Percentiles rank a stretch among this genome's conserved stretches.
Conservation (phyloP, 2,113 vertebrate species). For the Erythrocebus patas region DNA sequence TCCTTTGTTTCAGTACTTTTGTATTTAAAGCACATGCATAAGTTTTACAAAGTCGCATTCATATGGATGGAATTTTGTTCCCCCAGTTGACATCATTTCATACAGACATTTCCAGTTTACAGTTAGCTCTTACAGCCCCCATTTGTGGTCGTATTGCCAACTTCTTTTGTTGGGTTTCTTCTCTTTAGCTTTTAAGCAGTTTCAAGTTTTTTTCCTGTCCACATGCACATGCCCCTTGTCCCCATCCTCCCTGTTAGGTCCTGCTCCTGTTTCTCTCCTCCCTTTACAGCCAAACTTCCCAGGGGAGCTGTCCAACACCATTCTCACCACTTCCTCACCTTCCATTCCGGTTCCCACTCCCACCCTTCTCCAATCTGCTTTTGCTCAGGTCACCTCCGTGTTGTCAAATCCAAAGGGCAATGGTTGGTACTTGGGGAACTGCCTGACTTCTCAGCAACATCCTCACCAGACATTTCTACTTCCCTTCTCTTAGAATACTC, state of each 20-base stretch:
- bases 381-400: neutral
- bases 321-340: neutral
- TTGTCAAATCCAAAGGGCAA: neutral
- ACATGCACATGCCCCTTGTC: rapidly evolving
- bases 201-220: neutral
- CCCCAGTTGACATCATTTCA: neutral
- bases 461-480: neutral
- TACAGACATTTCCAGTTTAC: neutral
- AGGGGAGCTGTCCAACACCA: neutral
- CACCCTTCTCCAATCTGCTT: neutral
- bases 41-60: neutral
- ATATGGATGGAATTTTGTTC: neutral
- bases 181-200: neutral
- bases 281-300: neutral
- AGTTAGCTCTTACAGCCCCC: too few species aligned
- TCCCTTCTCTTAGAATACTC: neutral
- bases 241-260: neutral
- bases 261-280: neutral
- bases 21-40: neutral
- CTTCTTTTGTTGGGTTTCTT: neutral
- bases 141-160: neutral
- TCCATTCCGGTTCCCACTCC: neutral
- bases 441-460: neutral
- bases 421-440: neutral
- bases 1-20: neutral